phyloP scores from a whole-genome alignment of 2,113 vertebrate species.

The Perognathus longimembris region DNA sequence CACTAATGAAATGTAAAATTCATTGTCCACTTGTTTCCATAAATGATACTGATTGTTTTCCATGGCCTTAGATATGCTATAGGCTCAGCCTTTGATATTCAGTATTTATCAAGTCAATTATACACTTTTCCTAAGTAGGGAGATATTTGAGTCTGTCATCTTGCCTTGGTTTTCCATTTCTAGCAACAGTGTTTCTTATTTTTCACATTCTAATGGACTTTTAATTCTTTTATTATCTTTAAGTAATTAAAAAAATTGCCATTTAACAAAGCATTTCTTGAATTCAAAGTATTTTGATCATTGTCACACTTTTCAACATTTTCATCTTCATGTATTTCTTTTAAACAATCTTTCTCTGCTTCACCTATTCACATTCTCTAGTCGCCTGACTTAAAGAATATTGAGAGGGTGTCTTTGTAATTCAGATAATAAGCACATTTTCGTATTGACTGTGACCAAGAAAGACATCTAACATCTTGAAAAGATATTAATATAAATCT shows the following conservation, averaged over 20 bases:
- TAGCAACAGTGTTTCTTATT: neutral
- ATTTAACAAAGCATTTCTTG: no score
- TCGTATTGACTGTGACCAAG: neutral
- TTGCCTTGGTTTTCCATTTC: neutral
- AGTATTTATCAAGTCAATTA: neutral
- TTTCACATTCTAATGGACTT: no score
- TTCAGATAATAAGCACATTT: conserved; percentile 9
- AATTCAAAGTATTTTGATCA: no score
- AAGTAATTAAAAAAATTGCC: no score
- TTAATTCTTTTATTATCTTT: no score
- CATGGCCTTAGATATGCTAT: neutral
- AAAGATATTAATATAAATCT: neutral
- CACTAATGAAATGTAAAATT: accelerated
- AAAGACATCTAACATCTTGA: conserved; percentile 6
- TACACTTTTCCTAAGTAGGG: neutral
- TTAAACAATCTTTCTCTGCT: neutral
- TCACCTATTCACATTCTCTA: neutral
- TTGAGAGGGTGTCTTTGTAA: neutral
- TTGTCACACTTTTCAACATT: no score
- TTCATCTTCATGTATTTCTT: neutral
- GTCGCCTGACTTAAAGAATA: neutral
- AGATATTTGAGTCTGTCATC: neutral
- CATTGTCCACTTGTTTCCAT: neutral
- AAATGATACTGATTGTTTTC: neutral
- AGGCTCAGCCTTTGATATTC: neutral